Evolutionary conservation across 2,888 invertebrate species (phyloP), one percentile per base, ranked within the genome.

Genomic region (Lypha dubia): DNA sequence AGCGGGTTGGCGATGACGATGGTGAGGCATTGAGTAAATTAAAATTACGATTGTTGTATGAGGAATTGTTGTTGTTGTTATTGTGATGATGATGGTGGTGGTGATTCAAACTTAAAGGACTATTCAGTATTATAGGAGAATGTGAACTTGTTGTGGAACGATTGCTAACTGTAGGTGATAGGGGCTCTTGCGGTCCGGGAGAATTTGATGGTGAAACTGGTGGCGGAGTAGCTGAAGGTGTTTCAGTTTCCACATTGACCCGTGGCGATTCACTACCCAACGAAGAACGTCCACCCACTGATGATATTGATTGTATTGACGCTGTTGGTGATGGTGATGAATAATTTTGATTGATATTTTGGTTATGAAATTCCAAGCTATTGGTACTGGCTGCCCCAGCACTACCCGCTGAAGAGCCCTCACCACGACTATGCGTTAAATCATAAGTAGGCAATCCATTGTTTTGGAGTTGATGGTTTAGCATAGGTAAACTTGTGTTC

Each of bases 271-370:
- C 91, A 38, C 91, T 90, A 71, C 90, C 90, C 56, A 91, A 87
- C 0, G 91, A 91, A 1, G 91, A 89, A 3, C 90, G 90, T 1
- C 89, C 90, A 0, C 92, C 92, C 46, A 92, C 90, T 85, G 92
- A 92, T 1, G 92, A 92, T 63, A 92, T 91, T 51, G 92, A 92
- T 83, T 92, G 92, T 81, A 92, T 91, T 9, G 92, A 92, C 28
- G 91, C 91, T 63, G 90, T 90, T 1, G 92, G 92, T 63, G 92
- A 92, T 20, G 92, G 91, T 32, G 91, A 91, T 0, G 91, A 90
- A 77, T 90, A 89, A 22, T 88, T 91, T 81, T 89, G 90, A 79
- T 86, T 84, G n/a, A 85, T 28, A 0, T 82, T 41, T 84, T 85
- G 82, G 41, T 86, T 87, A 73, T 89, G 89, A 63, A 88, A 88